Conservation (phyloP, 64 coral and sea anemone genomes). For the Actinia tenebrosa region DNA sequence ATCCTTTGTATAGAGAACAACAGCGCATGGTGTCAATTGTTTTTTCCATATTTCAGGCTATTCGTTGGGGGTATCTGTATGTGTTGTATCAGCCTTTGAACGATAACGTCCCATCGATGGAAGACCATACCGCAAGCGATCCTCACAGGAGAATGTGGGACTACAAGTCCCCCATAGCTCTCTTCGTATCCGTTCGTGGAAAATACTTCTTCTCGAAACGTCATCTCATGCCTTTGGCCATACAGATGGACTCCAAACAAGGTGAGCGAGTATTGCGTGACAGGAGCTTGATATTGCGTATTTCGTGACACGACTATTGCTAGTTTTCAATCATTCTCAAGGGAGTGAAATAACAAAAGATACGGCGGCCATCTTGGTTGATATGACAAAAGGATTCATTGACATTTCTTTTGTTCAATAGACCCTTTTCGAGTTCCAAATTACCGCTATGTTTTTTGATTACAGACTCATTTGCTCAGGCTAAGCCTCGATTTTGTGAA, state of each 20-base stretch:
- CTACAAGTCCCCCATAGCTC: conserved; percentile 56
- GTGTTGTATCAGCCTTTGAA: conserved; percentile 41
- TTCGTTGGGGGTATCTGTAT: conserved; percentile 33
- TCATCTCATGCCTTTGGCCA: conserved; percentile 25
- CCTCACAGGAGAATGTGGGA: conserved; percentile 30
- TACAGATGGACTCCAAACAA: conserved; percentile 42
- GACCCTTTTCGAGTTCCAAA: no score
- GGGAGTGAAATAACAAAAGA: no score
- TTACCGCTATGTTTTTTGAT: no score
- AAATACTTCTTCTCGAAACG: neutral
- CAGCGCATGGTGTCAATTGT: no score
- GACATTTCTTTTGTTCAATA: no score
- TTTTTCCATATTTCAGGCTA: conserved; percentile 20
- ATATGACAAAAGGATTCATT: no score
- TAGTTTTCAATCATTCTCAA: no score
- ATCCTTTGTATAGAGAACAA: no score
- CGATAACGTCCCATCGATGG: conserved; percentile 6
- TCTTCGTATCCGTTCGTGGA: conserved; percentile 36
- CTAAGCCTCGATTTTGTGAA: no score
- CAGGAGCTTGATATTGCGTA: neutral
- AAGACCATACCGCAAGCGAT: conserved; percentile 28
- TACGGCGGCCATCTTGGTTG: no score
- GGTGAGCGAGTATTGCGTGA: neutral
- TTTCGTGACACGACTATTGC: neutral
- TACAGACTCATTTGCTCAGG: no score